Evolutionary conservation across 64 coral and sea anemone genomes (phyloP).

Genomic region (Pocillopora verrucosa): DNA sequence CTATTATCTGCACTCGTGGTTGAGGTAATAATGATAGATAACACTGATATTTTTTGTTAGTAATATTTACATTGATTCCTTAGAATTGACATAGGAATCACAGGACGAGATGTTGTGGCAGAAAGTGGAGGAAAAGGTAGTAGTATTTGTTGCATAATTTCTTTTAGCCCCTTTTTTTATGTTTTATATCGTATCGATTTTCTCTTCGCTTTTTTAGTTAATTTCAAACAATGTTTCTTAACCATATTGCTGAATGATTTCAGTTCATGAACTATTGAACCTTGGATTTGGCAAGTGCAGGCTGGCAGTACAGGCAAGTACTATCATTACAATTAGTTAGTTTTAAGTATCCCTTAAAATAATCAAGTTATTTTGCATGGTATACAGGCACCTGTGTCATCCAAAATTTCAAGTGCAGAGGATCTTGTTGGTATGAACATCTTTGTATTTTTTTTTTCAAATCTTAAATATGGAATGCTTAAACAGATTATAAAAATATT

Average conservation of each 20-base stretch:
- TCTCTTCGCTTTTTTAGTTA: too few relatives aligned
- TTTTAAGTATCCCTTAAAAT: too few relatives aligned
- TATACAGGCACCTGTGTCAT: background rate
- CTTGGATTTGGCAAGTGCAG: slow-evolving; percentile 62
- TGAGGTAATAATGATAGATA: too few relatives aligned
- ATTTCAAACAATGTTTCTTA: background rate
- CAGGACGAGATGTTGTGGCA: slow-evolving; percentile 52
- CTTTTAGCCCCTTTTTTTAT: too few relatives aligned
- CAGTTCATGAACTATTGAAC: slow-evolving; percentile 62
- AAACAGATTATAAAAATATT: too few relatives aligned
- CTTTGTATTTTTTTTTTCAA: too few relatives aligned
- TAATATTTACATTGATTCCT: background rate
- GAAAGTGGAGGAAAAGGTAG: slow-evolving; percentile 54
- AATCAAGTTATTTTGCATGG: background rate
- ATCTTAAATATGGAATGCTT: too few relatives aligned
- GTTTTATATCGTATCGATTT: too few relatives aligned
- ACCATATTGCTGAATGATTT: background rate
- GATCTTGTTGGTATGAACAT: background rate
- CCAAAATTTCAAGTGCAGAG: slow-evolving; percentile 1
- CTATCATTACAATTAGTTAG: too few relatives aligned
- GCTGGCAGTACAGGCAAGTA: slow-evolving; percentile 50
- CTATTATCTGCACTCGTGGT: too few relatives aligned
- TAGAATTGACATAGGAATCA: slow-evolving; percentile 63
- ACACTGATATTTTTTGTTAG: background rate
- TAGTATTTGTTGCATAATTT: background rate